phyloP scores from a whole-genome alignment of 2,113 vertebrate species.

The Thinocorus orbignyianus region DNA sequence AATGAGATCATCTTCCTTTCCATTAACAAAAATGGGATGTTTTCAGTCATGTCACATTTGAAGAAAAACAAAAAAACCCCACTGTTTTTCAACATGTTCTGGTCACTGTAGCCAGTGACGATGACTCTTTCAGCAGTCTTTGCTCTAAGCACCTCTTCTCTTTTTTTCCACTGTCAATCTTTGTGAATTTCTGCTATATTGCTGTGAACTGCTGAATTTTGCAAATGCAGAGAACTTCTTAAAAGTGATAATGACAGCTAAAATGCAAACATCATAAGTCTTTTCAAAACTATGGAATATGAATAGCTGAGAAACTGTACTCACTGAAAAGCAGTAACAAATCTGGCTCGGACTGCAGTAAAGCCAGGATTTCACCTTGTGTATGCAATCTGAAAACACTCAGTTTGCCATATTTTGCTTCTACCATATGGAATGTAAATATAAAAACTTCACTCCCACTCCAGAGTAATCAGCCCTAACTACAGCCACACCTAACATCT shows the following conservation, averaged over 20 bases:
- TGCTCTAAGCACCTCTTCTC: background rate
- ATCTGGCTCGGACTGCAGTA: background rate
- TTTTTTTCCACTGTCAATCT: background rate
- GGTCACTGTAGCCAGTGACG: background rate
- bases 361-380: background rate
- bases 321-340: background rate
- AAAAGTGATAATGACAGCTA: background rate
- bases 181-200: background rate
- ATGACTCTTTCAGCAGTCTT: background rate
- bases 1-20: background rate
- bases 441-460: background rate
- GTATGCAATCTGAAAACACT: background rate
- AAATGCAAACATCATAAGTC: background rate
- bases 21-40: background rate
- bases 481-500: slow-evolving; percentile 23
- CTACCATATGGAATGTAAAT: background rate
- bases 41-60: background rate
- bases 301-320: background rate
- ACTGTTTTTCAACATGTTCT: background rate
- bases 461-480: slow-evolving; percentile 13
- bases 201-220: background rate
- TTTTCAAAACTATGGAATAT: background rate
- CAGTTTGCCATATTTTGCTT: background rate
- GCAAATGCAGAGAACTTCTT: background rate
- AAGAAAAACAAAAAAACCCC: background rate